Base-by-base conservation (phyloP, 2,797 vertebrate genomes). In the Harpagifer antarcticus region DNA sequence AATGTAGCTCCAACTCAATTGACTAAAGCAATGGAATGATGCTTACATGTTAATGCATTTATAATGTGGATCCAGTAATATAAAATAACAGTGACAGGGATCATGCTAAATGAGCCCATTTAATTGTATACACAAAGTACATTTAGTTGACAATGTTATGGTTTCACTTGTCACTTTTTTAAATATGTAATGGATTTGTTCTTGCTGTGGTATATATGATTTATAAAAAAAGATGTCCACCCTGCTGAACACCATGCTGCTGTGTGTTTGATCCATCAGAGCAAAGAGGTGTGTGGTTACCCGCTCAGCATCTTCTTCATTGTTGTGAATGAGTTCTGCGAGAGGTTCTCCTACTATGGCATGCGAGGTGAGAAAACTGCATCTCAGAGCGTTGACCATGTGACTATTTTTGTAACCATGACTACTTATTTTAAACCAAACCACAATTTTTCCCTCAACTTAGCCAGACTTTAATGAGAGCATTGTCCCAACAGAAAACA, bases 281-380 rank as follows among this genome's bases (percentile, higher is more conserved):
- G 78, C 48, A 80, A 73, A 66, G 74, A 63, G 63, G 86, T 94
- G 52, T 93, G 84, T 53, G 96, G 96, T 3, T 99, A 96, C 75
- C 98, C 98, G 0, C 3, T 98, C 86, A 98, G 97, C 89, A 97
- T 99, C 84, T 98, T 98, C 93, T 98, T 99, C 91, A 99, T 99
- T 0, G 86, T 98, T 74, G 73, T 97, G 80, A 99, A 98, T 86
- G 97, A 99, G 88, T 99, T 99, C 94, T 99, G 97, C 0, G 97
- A 99, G 90, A 91, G 97, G 17, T 99, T 99, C 88, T 99, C 98
- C 90, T 99, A 98, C 94, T 98, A 98, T 98, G 97, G 97, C 86
- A 99, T 98, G 97, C 93, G 94, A 95, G 97, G 97, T 99, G 93
- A 94, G 93, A 71, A 57, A 55, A 17, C 61, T 44, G 33, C 2